Evolutionary conservation across 2,113 vertebrate genomes (phyloP), one percentile per base, ranked within the genome.

Genomic region (Phoxinus phoxinus): DNA sequence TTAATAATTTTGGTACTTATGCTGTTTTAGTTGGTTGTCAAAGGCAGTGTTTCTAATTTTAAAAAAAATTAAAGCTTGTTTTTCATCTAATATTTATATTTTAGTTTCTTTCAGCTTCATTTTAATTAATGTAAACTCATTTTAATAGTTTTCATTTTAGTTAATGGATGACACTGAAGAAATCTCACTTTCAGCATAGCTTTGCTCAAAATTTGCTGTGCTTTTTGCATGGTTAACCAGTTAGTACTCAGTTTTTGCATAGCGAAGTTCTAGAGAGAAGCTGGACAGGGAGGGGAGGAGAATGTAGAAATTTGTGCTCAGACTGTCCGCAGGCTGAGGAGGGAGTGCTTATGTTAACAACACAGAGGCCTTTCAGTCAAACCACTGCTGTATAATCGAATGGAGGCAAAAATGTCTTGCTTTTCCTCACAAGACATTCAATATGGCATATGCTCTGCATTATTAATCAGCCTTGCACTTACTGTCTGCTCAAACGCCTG

Each of bases 281-380:
- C 2, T n/a, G 53, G 21, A n/a, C 53, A 59, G 17, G 51, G 51
- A 17, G 30, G 30, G 5, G 2, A 59, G 51, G 74, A 32, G 32
- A 73, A 73, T 46, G n/a, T 46, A 25, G 71, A 73, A 12, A 73
- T 41, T 73, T 41, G 41, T 73, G 6, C 3, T 73, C 37, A 15
- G 41, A 11, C 19, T 19, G 59, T 53, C 13, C 27, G 17, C 21
- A n/a, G 13, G 51, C 86, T 53, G 71, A 59, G 69, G 61, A 82
- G 41, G 48, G 84, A 48, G 58, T 71, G 72, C 76, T 9, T 51
- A 32, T 65, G 23, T 81, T 44, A 82, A 83, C 84, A 87, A 83
- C 84, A 87, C 72, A 82, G 72, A 61, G 37, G 11, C 59, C 53
- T 87, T 87, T 76, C 83, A 85, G 15, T 51, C n/a, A 32, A 8